Base-by-base conservation (phyloP, 2,797 vertebrate genomes). In the Acomys russatus region DNA sequence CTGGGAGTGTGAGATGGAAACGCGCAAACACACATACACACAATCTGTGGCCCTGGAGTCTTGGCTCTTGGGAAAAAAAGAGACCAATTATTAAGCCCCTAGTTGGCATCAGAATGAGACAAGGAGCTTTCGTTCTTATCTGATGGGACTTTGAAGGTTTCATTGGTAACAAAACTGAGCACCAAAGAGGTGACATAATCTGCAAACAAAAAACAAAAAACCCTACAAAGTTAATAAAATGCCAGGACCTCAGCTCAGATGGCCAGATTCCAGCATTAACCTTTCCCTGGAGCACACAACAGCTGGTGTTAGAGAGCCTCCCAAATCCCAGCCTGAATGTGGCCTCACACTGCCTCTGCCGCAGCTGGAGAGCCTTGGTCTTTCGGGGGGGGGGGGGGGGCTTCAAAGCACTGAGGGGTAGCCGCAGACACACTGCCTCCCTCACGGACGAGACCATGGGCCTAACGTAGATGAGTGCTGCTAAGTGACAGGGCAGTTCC, bases 61-160 rank as follows among this genome's bases (percentile, higher is more conserved):
- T 59, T 93, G 89, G 59, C n/a, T 95, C 74, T 91, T 54, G 64
- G 49, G 14, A 56, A 25, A 9, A 90, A 83, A 95, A 78, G 88
- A 61, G 92, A 92, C 54, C 4, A 49, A 70, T 91, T 91, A 78
- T 90, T 78, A 94, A 91, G 63, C 12, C 63, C 68, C 1, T n/a
- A 30, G 23, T 18, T 35, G n/a, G 51, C 11, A 25, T 73, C 85
- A 88, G 85, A 35, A 17, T 23, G 35, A 35, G 14, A 56, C 1
- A 25, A 28, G 14, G 51, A 17, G 17, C 64, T 93, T 94, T 90
- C 30, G 35, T 64, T 54, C 25, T 71, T 97, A 68, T 89, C 63
- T 70, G 49, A 82, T 87, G 33, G 70, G 22, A 85, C 91, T 94
- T 64, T 74, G 70, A 89, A 86, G 66, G 2, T 9, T 88, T 66